Conservation (phyloP, 1,140 invertebrate genomes). For the honey bee (Apis mellifera) region DNA sequence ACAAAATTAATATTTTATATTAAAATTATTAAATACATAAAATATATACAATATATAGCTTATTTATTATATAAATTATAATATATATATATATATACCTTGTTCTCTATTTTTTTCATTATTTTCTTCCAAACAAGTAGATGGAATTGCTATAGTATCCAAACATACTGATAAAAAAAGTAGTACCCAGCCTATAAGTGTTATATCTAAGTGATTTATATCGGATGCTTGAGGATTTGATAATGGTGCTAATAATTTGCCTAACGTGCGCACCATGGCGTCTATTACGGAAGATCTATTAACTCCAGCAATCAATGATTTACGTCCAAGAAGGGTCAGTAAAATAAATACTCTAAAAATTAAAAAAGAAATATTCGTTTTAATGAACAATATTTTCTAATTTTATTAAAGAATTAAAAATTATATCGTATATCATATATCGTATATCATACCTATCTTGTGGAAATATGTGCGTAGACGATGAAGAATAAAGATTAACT, state of each 20-base stretch:
- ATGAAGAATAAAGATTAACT: conserved; percentile 89
- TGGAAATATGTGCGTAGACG: conserved; percentile 89
- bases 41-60: conserved; percentile 60
- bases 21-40: background rate
- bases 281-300: conserved; percentile 85
- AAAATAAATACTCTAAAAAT: conserved; percentile 91
- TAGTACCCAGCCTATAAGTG: conserved; percentile 90
- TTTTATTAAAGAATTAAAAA: background rate
- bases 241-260: conserved; percentile 82
- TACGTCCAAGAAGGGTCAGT: conserved; percentile 92
- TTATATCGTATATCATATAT: conserved; percentile 68
- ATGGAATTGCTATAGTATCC: conserved; percentile 80
- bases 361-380: background rate
- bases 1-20: no score
- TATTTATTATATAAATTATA: conserved; percentile 69
- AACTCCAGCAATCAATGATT: conserved; percentile 85
- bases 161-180: conserved; percentile 90
- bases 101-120: conserved; percentile 78
- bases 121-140: conserved; percentile 70
- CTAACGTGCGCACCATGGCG: conserved; percentile 84
- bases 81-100: conserved; percentile 61
- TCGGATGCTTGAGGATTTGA: conserved; percentile 75
- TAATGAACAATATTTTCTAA: background rate
- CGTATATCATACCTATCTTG: conserved; percentile 87
- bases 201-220: conserved; percentile 75